These are phyloP conservation scores for Pseudomyrmex gracilis DNA, from an alignment of 1,140 invertebrate species.

Conservation along the genomic window DNA sequence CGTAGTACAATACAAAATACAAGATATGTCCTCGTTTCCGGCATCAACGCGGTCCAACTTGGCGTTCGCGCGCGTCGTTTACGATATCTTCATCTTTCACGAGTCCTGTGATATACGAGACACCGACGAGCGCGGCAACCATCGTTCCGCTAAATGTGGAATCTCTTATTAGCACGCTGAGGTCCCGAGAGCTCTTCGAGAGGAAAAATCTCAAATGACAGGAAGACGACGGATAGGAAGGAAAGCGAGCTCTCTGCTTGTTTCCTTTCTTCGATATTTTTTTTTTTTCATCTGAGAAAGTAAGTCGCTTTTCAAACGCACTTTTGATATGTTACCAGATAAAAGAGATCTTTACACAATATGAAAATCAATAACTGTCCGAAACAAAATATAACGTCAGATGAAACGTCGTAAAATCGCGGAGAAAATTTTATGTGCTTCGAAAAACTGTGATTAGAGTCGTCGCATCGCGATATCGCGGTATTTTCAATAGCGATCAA, in stretches of 20 bases:
- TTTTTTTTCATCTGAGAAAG: constrained; percentile 28
- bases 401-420: not conserved
- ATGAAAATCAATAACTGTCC: too few species aligned
- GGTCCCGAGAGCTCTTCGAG: constrained; percentile 61
- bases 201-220: constrained; percentile 73
- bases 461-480: not conserved
- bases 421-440: not conserved
- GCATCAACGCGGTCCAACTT: not conserved
- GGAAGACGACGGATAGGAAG: constrained; percentile 64
- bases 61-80: not conserved
- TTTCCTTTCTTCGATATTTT: constrained; percentile 47
- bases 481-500: constrained; percentile 19
- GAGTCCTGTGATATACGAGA: not conserved
- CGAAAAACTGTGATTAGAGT: not conserved
- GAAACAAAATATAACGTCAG: too few species aligned
- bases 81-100: constrained; percentile 9
- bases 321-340: not conserved
- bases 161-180: constrained; percentile 66
- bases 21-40: too few species aligned
- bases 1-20: constrained; percentile 13
- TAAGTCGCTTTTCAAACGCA: not conserved
- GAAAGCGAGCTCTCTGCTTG: constrained; percentile 62
- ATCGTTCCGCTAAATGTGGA: constrained; percentile 64
- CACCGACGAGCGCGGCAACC: constrained; percentile 11
- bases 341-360: too few species aligned